Evolutionary conservation across 2,113 vertebrate genomes (phyloP).

Genomic region (Podocnemis expansa): DNA sequence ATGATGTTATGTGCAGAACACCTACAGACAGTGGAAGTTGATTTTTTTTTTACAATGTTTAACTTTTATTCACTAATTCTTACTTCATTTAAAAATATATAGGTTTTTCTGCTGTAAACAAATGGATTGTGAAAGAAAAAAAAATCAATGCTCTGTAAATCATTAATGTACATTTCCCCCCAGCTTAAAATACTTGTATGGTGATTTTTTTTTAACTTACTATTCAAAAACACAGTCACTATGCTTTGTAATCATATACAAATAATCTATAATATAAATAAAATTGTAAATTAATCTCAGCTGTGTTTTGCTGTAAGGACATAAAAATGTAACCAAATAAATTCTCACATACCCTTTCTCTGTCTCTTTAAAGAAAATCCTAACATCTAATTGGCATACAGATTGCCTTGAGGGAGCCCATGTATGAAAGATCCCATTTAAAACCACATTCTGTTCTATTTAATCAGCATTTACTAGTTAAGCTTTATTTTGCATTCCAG

Average conservation of each 20-base stretch:
- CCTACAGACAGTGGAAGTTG: slow-evolving; percentile 43
- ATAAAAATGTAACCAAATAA: neutral
- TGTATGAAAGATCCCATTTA: neutral
- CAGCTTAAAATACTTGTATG: neutral
- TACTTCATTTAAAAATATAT: neutral
- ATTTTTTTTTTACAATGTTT: neutral
- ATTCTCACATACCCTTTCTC: neutral
- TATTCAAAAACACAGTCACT: slow-evolving; percentile 35
- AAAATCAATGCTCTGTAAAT: neutral
- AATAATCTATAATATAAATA: neutral
- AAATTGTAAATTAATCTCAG: neutral
- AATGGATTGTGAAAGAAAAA: neutral
- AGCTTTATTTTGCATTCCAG: neutral
- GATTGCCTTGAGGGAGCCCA: neutral
- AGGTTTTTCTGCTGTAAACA: neutral
- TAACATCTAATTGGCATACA: neutral
- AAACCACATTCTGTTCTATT: neutral
- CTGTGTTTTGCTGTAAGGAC: slow-evolving; percentile 1
- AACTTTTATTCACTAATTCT: slow-evolving; percentile 23
- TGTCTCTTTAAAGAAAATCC: neutral
- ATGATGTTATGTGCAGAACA: slow-evolving; percentile 38
- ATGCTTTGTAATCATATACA: neutral
- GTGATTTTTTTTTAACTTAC: neutral
- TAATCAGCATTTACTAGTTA: neutral
- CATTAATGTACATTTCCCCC: neutral